phyloP scores from a whole-genome alignment of 2,113 vertebrate genomes.

The Leptosomus discolor region DNA sequence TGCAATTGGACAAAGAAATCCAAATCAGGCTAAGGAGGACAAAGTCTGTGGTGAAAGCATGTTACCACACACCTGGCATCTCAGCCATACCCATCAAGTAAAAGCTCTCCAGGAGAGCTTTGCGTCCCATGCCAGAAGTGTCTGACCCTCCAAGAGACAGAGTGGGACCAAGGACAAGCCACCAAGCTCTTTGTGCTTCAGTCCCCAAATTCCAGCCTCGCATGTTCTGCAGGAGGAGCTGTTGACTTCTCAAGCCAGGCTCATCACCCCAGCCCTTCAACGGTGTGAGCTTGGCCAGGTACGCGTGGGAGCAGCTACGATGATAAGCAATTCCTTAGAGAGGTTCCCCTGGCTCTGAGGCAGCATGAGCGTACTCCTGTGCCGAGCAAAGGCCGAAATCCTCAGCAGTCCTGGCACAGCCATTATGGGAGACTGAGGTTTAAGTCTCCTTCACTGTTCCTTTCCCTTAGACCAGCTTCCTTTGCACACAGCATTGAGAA shows the following conservation, averaged over 20 bases:
- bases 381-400: fast-evolving
- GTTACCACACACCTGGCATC: background rate
- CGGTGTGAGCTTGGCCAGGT: background rate
- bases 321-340: background rate
- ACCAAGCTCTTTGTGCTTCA: background rate
- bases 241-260: background rate
- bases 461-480: background rate
- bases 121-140: background rate
- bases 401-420: background rate
- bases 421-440: background rate
- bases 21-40: background rate
- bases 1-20: background rate
- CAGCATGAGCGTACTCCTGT: background rate
- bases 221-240: background rate
- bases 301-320: background rate
- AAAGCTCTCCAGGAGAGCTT: background rate
- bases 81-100: background rate
- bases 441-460: background rate
- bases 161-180: background rate
- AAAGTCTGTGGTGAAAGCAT: background rate
- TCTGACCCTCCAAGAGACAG: background rate
- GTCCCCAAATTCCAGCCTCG: background rate
- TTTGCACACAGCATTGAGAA: background rate
- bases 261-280: background rate
- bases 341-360: background rate